phyloP scores from a whole-genome alignment of 2,113 vertebrate genomes.

The Pleuronectes platessa region DNA sequence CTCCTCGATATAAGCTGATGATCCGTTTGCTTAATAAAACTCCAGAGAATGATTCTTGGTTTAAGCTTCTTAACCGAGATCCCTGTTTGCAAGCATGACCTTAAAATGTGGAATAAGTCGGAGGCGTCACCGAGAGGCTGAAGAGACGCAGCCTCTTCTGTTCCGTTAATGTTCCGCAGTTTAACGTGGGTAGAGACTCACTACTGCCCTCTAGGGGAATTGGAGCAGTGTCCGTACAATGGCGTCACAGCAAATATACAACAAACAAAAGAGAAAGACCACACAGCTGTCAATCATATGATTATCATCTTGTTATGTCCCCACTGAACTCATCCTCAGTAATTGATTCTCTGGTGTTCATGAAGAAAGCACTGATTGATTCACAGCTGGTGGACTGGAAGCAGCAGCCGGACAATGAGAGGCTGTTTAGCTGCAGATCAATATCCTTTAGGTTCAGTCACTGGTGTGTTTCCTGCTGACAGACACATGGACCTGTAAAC shows the following conservation, averaged over 20 bases:
- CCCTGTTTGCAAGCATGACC: conserved; percentile 48
- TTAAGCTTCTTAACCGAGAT: conserved; percentile 63
- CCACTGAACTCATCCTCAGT: too few species aligned
- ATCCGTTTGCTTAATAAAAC: conserved; percentile 70
- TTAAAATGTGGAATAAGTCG: conserved; percentile 30
- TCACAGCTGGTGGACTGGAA: neutral
- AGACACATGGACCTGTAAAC: neutral
- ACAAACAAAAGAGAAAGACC: too few species aligned
- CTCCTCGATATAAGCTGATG: conserved; percentile 58
- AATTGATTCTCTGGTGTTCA: too few species aligned
- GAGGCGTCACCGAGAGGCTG: neutral
- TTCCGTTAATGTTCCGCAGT: neutral
- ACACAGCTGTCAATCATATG: too few species aligned
- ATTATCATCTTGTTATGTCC: too few species aligned
- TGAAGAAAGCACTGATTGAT: neutral
- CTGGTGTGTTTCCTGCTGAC: neutral
- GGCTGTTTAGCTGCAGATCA: conserved; percentile 30
- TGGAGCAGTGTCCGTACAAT: too few species aligned
- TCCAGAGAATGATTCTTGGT: conserved; percentile 55
- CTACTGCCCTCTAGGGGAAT: too few species aligned
- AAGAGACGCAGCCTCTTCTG: too few species aligned
- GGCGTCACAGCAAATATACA: too few species aligned
- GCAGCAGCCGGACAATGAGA: neutral
- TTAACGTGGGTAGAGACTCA: neutral
- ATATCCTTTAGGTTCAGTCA: conserved; percentile 5